Evolutionary conservation across 2,888 invertebrate genomes (phyloP).

Genomic region (Drosophila meridiana): DNA sequence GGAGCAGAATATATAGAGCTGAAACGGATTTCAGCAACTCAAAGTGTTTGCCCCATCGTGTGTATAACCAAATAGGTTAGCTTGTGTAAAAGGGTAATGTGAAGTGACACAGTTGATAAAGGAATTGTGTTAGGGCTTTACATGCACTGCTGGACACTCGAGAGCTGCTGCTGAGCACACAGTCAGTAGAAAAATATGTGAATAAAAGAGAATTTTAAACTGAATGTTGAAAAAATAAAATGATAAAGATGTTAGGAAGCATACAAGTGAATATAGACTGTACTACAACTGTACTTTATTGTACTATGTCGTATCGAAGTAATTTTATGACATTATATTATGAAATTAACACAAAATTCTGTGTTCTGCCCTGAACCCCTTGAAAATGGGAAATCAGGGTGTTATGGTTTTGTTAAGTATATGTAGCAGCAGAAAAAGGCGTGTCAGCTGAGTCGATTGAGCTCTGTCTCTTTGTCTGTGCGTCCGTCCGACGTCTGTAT

Average conservation of each 20-base stretch:
- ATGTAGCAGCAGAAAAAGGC: no score
- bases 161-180: constrained; percentile 6
- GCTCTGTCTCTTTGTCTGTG: no score
- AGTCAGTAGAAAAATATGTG: constrained; percentile 28
- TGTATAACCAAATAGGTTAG: constrained; percentile 62
- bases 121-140: constrained; percentile 17
- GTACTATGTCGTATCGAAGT: background rate
- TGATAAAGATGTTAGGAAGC: no score
- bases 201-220: constrained; percentile 16
- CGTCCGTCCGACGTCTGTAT: no score
- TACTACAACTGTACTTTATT: background rate
- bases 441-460: no score
- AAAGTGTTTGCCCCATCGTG: constrained; percentile 40
- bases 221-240: background rate
- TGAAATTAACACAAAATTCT: background rate
- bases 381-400: no score
- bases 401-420: no score
- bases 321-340: background rate
- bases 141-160: constrained; percentile 26
- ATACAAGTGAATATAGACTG: no score
- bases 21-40: constrained; percentile 54
- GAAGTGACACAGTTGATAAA: constrained; percentile 35
- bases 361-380: background rate
- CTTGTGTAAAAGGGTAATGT: constrained; percentile 33
- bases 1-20: constrained; percentile 33